Percentiles rank a stretch among this genome's conserved stretches.
phyloP scores from a whole-genome alignment of 2,888 invertebrate genomes.

The Rotaria macrura region DNA sequence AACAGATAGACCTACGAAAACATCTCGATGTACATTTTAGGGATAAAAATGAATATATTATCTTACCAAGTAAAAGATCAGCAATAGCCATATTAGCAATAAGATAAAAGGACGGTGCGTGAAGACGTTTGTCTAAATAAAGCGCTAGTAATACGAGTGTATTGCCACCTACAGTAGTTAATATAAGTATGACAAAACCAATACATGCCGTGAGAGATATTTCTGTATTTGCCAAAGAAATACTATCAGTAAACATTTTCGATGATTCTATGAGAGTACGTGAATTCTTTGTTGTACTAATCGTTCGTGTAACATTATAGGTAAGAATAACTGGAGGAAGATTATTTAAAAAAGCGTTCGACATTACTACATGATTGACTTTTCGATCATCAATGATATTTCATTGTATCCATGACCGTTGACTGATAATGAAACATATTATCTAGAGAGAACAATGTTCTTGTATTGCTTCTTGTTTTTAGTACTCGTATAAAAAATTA shows the following conservation, averaged over 20 bases:
- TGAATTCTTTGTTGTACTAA: not conserved
- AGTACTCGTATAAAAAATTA: not conserved
- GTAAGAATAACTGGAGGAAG: not conserved
- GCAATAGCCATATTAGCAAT: conserved; percentile 62
- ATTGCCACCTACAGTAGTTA: conserved; percentile 53
- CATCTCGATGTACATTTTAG: too few species aligned
- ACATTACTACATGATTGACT: not conserved
- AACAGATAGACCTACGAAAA: conserved; percentile 38
- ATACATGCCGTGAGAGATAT: conserved; percentile 38
- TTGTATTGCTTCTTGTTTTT: too few species aligned
- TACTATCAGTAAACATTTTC: not conserved
- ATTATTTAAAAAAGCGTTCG: not conserved
- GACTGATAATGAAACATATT: not conserved
- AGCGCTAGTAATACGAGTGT: conserved; percentile 54
- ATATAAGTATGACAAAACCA: conserved; percentile 47
- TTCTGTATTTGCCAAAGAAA: not conserved
- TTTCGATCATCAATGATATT: not conserved
- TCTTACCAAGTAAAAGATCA: conserved; percentile 57
- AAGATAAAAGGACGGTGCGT: conserved; percentile 59
- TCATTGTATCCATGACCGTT: not conserved
- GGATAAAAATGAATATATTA: too few species aligned
- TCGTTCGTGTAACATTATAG: not conserved
- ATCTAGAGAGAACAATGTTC: not conserved
- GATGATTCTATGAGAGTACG: not conserved
- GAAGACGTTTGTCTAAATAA: conserved; percentile 50